Conservation (phyloP, 64 coral and sea anemone species). For the Pachyseris speciosa region DNA sequence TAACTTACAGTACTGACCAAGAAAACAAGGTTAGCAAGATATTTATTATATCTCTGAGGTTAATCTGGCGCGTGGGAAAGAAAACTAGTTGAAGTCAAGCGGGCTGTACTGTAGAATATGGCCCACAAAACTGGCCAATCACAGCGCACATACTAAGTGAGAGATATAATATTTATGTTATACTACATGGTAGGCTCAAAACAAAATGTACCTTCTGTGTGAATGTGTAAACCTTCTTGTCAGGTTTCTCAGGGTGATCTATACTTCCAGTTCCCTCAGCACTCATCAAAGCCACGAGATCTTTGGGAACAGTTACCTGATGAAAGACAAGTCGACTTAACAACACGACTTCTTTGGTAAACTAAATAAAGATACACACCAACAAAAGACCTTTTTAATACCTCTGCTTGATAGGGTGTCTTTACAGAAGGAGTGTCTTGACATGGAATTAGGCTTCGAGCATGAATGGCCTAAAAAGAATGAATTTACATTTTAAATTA, state of each 20-base stretch:
- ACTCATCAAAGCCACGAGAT: slow-evolving; percentile 91
- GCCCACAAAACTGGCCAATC: too few relatives aligned
- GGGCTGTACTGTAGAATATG: too few relatives aligned
- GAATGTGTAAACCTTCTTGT: slow-evolving; percentile 58
- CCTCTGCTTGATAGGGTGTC: slow-evolving; percentile 82
- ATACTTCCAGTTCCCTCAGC: slow-evolving; percentile 65
- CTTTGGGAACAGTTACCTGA: slow-evolving; percentile 83
- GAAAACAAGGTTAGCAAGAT: too few relatives aligned
- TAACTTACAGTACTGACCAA: too few relatives aligned
- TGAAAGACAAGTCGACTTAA: background rate
- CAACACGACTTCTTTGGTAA: background rate
- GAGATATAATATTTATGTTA: too few relatives aligned
- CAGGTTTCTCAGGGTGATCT: slow-evolving; percentile 26
- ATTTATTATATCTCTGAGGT: too few relatives aligned
- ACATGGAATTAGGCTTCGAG: slow-evolving; percentile 87
- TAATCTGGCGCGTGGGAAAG: too few relatives aligned
- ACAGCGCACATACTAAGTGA: too few relatives aligned
- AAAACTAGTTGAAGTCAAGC: too few relatives aligned
- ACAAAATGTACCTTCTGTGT: slow-evolving; percentile 68
- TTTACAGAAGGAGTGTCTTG: slow-evolving; percentile 89
- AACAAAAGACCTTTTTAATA: too few relatives aligned
- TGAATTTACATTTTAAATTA: background rate
- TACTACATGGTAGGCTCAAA: too few relatives aligned
- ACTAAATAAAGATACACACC: background rate
- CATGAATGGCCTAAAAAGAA: slow-evolving; percentile 82